Conservation (phyloP, 2,797 vertebrate species). For the Momotus momota region DNA sequence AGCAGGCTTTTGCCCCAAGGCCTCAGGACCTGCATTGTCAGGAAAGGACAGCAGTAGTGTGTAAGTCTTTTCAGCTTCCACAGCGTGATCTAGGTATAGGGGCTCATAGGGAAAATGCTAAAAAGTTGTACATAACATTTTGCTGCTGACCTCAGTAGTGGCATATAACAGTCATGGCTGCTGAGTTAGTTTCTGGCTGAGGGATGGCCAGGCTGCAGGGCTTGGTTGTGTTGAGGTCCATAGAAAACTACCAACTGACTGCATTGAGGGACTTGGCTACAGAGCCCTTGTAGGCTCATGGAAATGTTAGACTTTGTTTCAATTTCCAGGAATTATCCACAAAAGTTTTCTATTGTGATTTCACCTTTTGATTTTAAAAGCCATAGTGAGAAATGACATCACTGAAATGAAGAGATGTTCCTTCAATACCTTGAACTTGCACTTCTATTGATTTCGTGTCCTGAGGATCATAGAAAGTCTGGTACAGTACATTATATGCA, state of each 20-base stretch:
- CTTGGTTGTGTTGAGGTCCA: background rate
- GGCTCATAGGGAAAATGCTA: background rate
- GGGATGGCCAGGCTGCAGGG: background rate
- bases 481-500: constrained; percentile 50
- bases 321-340: background rate
- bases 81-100: background rate
- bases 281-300: background rate
- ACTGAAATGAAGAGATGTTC: background rate
- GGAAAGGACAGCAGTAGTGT: background rate
- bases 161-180: background rate
- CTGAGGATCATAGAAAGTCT: background rate
- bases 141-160: accelerated
- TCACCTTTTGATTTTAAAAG: background rate
- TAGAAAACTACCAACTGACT: background rate
- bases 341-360: background rate
- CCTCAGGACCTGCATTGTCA: background rate
- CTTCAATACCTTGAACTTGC: background rate
- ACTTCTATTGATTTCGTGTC: background rate
- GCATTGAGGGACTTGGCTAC: background rate
- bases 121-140: background rate
- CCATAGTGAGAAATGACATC: background rate
- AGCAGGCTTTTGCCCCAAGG: background rate
- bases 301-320: background rate
- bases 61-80: background rate
- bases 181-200: background rate